Evolutionary conservation across 2,888 invertebrate genomes (phyloP).

Genomic region (Spicauda simplicius): DNA sequence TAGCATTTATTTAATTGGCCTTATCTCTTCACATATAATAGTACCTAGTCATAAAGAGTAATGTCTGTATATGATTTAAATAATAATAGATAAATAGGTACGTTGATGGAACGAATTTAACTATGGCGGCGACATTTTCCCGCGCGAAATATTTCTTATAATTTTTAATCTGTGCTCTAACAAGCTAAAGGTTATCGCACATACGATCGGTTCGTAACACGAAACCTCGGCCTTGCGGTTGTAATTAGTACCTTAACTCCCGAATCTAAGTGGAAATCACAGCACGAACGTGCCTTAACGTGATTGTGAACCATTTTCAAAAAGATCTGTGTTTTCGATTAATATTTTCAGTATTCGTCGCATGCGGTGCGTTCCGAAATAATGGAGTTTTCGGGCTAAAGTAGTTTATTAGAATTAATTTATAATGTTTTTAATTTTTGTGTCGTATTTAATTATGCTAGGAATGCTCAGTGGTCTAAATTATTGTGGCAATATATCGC

Average conservation of each 20-base stretch:
- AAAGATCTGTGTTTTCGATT: conserved; percentile 25
- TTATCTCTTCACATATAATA: too few relatives aligned
- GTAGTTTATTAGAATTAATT: too few relatives aligned
- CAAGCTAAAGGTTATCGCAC: conserved; percentile 40
- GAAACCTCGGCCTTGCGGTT: conserved; percentile 38
- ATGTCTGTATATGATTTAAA: too few relatives aligned
- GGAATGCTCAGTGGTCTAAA: too few relatives aligned
- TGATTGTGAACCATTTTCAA: conserved; percentile 29
- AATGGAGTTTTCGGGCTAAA: neutral
- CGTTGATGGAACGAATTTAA: neutral
- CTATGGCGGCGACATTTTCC: conserved; percentile 35
- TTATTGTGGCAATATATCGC: too few relatives aligned
- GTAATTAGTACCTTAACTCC: conserved; percentile 32
- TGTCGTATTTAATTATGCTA: too few relatives aligned
- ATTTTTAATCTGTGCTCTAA: conserved; percentile 37
- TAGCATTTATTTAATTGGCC: too few relatives aligned
- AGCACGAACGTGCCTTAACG: conserved; percentile 32
- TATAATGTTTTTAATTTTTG: neutral
- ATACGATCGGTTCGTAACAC: conserved; percentile 39
- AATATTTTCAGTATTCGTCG: conserved; percentile 16
- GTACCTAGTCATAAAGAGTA: too few relatives aligned
- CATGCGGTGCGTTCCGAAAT: conserved; percentile 17
- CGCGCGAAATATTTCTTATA: conserved; percentile 37
- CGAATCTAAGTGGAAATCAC: conserved; percentile 36
- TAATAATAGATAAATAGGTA: too few relatives aligned